Evolutionary conservation across 2,113 vertebrate species (phyloP).

Genomic region (Embiotoca jacksoni): DNA sequence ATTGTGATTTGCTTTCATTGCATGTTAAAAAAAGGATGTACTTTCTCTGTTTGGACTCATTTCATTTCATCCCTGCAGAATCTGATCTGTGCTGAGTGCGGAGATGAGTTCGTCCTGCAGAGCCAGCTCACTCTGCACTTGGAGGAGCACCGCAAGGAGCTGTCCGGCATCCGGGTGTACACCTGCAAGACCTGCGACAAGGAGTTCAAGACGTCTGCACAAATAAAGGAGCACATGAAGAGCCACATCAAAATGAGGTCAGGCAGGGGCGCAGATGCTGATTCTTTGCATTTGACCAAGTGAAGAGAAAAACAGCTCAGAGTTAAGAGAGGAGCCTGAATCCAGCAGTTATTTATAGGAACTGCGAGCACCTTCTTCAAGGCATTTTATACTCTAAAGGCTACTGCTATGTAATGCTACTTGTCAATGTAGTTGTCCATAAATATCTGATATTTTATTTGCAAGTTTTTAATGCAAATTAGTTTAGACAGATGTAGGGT

Average conservation of each 20-base stretch:
- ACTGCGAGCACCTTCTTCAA: not conserved
- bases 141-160: slow-evolving; percentile 95
- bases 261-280: not conserved
- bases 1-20: not conserved
- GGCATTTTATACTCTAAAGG: no score
- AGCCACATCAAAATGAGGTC: slow-evolving; percentile 94
- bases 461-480: no score
- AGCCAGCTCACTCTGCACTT: slow-evolving; percentile 94
- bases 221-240: slow-evolving; percentile 95
- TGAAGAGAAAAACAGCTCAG: not conserved
- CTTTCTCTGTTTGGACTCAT: not conserved
- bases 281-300: not conserved
- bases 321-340: not conserved
- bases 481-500: no score
- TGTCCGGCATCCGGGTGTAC: slow-evolving; percentile 87
- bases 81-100: slow-evolving; percentile 96
- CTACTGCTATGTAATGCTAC: no score
- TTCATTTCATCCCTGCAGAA: slow-evolving; percentile 83
- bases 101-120: slow-evolving; percentile 97
- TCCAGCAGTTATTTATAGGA: slow-evolving; percentile 15
- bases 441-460: no score
- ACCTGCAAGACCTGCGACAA: slow-evolving; percentile 91
- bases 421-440: no score
- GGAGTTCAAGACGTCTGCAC: slow-evolving; percentile 88
- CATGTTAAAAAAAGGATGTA: no score